phyloP scores from a whole-genome alignment of 1,140 invertebrate species.

The Drosophila mauritiana region DNA sequence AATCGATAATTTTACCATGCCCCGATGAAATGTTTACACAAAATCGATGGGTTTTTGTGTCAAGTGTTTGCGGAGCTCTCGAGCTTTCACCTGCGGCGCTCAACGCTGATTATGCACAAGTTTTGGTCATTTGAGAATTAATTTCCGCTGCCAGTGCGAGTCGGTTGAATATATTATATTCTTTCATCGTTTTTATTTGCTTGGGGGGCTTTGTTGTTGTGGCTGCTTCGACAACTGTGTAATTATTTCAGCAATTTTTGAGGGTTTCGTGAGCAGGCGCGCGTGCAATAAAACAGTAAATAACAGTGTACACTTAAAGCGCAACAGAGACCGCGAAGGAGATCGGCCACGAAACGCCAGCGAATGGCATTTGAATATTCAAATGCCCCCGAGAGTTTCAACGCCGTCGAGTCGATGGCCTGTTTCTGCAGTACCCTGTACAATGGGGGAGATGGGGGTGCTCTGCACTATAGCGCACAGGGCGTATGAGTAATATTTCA shows the following conservation, averaged over 20 bases:
- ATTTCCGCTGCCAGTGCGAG: constrained; percentile 59
- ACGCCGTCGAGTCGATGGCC: constrained; percentile 38
- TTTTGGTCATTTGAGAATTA: constrained; percentile 73
- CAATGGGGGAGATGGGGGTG: background rate
- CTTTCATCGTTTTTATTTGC: constrained; percentile 35
- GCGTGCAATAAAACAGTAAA: constrained; percentile 81
- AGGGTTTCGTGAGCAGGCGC: constrained; percentile 42
- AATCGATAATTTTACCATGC: constrained; percentile 21
- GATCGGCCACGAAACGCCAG: constrained; percentile 41
- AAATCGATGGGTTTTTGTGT: constrained; percentile 37
- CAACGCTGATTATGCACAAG: constrained; percentile 43
- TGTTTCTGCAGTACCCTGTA: constrained; percentile 22
- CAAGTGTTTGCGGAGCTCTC: constrained; percentile 47
- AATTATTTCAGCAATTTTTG: constrained; percentile 79
- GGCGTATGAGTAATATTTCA: constrained; percentile 1
- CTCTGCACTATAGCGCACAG: background rate
- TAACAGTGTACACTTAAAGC: constrained; percentile 77
- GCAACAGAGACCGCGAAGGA: constrained; percentile 40
- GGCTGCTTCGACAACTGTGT: constrained; percentile 63
- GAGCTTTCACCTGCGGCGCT: constrained; percentile 14
- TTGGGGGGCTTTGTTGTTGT: constrained; percentile 10
- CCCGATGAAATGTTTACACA: constrained; percentile 35
- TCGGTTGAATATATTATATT: constrained; percentile 27
- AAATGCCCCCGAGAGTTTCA: constrained; percentile 72
- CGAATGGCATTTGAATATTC: constrained; percentile 75